Conservation (phyloP, 1,140 invertebrate species). For the Neodiprion virginianus region DNA sequence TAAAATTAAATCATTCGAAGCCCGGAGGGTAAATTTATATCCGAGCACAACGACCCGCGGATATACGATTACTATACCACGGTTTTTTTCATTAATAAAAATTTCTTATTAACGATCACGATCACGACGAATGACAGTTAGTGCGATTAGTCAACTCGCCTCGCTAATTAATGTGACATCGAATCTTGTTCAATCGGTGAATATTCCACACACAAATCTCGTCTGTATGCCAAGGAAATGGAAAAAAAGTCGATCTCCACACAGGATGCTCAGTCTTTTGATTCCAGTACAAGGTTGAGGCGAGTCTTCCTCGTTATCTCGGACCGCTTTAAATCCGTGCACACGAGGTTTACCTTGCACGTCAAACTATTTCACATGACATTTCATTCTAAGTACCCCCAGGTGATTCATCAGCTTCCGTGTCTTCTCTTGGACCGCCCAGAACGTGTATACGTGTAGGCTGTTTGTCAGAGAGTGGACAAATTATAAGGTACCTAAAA, state of each 20-base stretch:
- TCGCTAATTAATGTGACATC: too few relatives aligned
- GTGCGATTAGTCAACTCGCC: too few relatives aligned
- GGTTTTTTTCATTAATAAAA: not conserved
- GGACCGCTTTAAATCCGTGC: too few relatives aligned
- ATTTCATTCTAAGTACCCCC: not conserved
- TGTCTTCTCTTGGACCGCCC: not conserved
- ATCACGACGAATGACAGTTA: not conserved
- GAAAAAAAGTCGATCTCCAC: not conserved
- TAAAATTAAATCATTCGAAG: not conserved
- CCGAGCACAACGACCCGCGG: not conserved
- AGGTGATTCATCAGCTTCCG: not conserved
- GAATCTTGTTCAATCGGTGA: too few relatives aligned
- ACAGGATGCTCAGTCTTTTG: not conserved
- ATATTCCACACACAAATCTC: too few relatives aligned
- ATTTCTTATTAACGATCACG: not conserved
- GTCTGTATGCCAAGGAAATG: not conserved
- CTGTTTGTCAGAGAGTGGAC: too few relatives aligned
- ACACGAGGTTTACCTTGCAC: not conserved
- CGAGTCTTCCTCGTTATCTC: not conserved
- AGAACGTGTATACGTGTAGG: not conserved
- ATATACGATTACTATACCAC: not conserved
- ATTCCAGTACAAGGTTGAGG: not conserved
- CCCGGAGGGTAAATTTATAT: not conserved
- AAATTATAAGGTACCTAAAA: too few relatives aligned
- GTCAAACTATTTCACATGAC: not conserved